These are phyloP conservation scores for Drosophila yooni DNA, from an alignment of 2,888 invertebrate genomes.

Conservation along the genomic window DNA sequence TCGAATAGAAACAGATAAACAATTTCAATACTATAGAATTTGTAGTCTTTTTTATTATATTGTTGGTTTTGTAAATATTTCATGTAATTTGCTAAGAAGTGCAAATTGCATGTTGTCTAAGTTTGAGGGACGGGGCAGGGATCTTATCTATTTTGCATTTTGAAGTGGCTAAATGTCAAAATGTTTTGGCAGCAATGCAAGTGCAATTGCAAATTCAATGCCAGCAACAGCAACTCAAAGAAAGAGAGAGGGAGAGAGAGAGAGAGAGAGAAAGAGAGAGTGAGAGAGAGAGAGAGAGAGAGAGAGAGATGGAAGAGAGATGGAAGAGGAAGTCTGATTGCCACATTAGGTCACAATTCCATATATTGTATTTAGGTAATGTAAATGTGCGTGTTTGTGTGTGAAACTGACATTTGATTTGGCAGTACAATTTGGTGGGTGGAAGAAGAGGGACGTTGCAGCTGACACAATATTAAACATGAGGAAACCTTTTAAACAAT, in stretches of 20 bases:
- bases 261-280: constrained; percentile 1
- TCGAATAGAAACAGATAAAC: constrained; percentile 45
- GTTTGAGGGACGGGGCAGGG: constrained; percentile 16
- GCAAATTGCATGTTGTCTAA: constrained; percentile 39
- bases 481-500: constrained; percentile 68
- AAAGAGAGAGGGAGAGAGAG: constrained; percentile 1
- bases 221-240: constrained; percentile 28
- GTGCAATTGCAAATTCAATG: constrained; percentile 69
- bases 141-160: constrained; percentile 51
- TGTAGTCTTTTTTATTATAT: constrained; percentile 21
- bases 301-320: constrained; percentile 7
- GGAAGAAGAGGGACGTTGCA: constrained; percentile 11
- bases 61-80: constrained; percentile 52
- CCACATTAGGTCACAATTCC: constrained; percentile 66
- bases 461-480: constrained; percentile 63
- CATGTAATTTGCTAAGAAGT: constrained; percentile 68
- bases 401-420: constrained; percentile 37
- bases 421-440: constrained; percentile 15
- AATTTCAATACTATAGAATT: constrained; percentile 44
- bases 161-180: constrained; percentile 69
- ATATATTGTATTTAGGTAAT: constrained; percentile 27
- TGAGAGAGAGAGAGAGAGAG: background rate
- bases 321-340: constrained; percentile 53
- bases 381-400: constrained; percentile 26
- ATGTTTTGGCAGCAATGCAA: constrained; percentile 62